Conservation (phyloP, 2,888 invertebrate species). For the Drosophila infuscata region DNA sequence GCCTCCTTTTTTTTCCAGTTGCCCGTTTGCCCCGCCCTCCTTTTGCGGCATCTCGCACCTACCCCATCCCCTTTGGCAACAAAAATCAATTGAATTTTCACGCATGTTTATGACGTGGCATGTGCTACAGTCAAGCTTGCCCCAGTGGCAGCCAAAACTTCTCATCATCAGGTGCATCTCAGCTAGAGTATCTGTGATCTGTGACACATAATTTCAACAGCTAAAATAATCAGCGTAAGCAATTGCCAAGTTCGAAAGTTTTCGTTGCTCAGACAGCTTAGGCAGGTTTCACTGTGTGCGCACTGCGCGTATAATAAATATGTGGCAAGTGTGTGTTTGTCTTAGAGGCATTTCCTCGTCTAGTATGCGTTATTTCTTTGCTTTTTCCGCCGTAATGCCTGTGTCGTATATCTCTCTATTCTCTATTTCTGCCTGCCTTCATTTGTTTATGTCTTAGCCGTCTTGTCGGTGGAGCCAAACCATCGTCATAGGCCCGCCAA, state of each 20-base stretch:
- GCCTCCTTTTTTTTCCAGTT: slow-evolving; percentile 43
- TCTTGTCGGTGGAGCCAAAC: slow-evolving; percentile 6
- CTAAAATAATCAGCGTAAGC: no score
- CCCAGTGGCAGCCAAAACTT: background rate
- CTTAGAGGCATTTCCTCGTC: slow-evolving; percentile 63
- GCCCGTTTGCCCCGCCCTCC: slow-evolving; percentile 4
- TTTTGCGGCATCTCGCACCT: slow-evolving; percentile 7
- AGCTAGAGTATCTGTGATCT: background rate
- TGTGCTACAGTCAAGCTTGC: slow-evolving; percentile 40
- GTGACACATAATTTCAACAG: background rate
- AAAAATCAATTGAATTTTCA: slow-evolving; percentile 79
- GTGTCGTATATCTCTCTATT: slow-evolving; percentile 58
- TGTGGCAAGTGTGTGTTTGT: slow-evolving; percentile 50
- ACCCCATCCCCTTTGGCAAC: slow-evolving; percentile 1
- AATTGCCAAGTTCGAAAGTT: background rate
- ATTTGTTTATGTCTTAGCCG: slow-evolving; percentile 73
- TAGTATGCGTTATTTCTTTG: slow-evolving; percentile 22
- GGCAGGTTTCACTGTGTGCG: slow-evolving; percentile 31
- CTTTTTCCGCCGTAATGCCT: slow-evolving; percentile 40
- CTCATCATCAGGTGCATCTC: background rate
- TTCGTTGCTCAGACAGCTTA: background rate
- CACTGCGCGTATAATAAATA: slow-evolving; percentile 34
- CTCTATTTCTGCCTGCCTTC: slow-evolving; percentile 48
- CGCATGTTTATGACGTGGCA: slow-evolving; percentile 71
- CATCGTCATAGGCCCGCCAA: slow-evolving; percentile 24